phyloP scores from a whole-genome alignment of 2,888 invertebrate species.

The Pseudococcus jackbeardsleyi region DNA sequence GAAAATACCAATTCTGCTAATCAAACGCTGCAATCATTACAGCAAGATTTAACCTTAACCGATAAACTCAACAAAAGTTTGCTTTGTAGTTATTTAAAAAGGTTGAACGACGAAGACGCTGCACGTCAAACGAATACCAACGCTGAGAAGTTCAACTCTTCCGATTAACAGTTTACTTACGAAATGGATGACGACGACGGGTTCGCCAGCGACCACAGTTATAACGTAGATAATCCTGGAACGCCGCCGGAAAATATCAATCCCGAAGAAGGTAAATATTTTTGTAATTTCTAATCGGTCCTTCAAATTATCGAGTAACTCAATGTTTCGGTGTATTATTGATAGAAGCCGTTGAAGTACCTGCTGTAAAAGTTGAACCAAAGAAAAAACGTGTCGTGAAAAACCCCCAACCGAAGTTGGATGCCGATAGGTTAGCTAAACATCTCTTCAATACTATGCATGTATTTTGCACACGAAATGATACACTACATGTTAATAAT shows the following conservation, averaged over 20 bases:
- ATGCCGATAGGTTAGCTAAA: conserved; percentile 73
- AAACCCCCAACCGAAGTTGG: conserved; percentile 79
- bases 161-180: neutral
- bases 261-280: conserved; percentile 48
- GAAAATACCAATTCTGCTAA: neutral
- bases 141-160: neutral
- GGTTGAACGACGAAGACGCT: conserved; percentile 64
- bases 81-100: conserved; percentile 64
- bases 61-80: conserved; percentile 65
- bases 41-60: conserved; percentile 58
- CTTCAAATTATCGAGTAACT: neutral
- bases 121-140: neutral
- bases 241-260: conserved; percentile 12
- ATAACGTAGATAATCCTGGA: conserved; percentile 4
- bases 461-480: neutral
- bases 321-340: neutral
- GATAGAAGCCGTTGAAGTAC: conserved; percentile 21
- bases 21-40: neutral
- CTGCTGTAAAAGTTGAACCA: conserved; percentile 61
- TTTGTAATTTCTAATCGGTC: neutral
- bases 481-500: conserved; percentile 36
- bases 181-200: conserved; percentile 43
- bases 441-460: neutral
- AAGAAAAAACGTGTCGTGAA: conserved; percentile 73
- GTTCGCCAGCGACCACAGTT: neutral